Base-by-base conservation (phyloP, 2,888 invertebrate species). In the Microctonus hyperodae region DNA sequence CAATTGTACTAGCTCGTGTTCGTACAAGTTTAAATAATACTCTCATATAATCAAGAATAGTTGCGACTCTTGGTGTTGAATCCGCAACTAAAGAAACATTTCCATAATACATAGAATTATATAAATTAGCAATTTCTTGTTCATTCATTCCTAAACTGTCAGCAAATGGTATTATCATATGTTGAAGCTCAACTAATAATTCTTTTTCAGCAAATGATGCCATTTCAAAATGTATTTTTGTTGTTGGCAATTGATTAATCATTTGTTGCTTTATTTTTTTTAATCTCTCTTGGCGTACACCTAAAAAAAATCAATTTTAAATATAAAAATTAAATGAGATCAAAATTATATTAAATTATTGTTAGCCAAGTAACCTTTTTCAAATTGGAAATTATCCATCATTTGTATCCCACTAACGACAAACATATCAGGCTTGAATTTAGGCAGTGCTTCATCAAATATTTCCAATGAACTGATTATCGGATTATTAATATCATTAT, bases 81-180 rank as follows among this genome's bases (percentile, higher is more conserved):
- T 94, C 92, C 0, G 93, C 88, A 0, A 93, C 89, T 7, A 92
- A 85, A 25, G 90, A 91, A 7, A 93, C 88, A 75, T 90, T 89
- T 2, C 92, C 92, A 76, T 88, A 86, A 69, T 89, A 87, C 61
- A 94, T 83, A 3, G 92, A 88, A 79, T 90, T 90, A 68, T 90
- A 87, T 9, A 95, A 83, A 84, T 94, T 95, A 0, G 91, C 89
- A 63, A 94, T 85, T 84, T 95, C 95, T 84, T 95, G 94, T 79
- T 95, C 95, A 78, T 95, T 95, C 93, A 94, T 94, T 2, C 95
- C 95, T 3, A 94, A 85, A 0, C 94, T 94, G 79, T 95, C 93
- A 0, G 91, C 88, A 77, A 88, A 90, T 0, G 92, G 92, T 69
- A 94, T 85, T 0, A 95, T 87, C 73, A 88, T 86, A 4, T 89